Evolutionary conservation across 2,113 vertebrate genomes (phyloP).

Genomic region (Triplophysa siluroides): DNA sequence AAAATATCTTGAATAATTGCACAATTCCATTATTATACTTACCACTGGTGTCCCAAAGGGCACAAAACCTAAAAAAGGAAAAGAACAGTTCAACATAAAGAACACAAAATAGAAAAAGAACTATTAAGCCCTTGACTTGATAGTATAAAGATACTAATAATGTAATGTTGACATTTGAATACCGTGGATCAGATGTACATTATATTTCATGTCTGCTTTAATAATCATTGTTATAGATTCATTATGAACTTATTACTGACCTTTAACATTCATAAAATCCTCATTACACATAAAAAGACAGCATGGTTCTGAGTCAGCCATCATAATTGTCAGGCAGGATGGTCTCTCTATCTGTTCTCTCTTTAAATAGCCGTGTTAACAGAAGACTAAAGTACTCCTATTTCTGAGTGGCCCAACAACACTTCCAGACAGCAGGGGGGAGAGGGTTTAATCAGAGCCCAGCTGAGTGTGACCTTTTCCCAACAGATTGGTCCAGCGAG

Average conservation of each 20-base stretch:
- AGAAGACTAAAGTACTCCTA: conserved; percentile 59
- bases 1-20: too few species aligned
- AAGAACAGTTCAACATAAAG: neutral
- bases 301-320: conserved; percentile 34
- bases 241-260: conserved; percentile 49
- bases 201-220: conserved; percentile 25
- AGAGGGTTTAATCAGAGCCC: conserved; percentile 74
- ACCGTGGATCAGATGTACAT: neutral
- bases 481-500: conserved; percentile 59
- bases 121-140: neutral
- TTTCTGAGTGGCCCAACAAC: conserved; percentile 58
- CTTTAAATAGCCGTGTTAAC: conserved; percentile 56
- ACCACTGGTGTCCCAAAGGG: conserved; percentile 94
- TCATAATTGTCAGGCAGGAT: conserved; percentile 40
- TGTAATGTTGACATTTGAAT: conserved; percentile 19
- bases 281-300: conserved; percentile 48
- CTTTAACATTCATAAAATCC: conserved; percentile 43
- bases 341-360: conserved; percentile 1
- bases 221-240: conserved; percentile 14
- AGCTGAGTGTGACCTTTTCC: conserved; percentile 76
- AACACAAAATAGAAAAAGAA: neutral
- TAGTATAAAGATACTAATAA: neutral
- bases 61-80: conserved; percentile 82
- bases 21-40: conserved; percentile 62
- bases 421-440: conserved; percentile 59